Percentiles rank a stretch among this genome's conserved stretches.
phyloP scores from a whole-genome alignment of 2,797 vertebrate species.

The Myioborus melanocephalus region DNA sequence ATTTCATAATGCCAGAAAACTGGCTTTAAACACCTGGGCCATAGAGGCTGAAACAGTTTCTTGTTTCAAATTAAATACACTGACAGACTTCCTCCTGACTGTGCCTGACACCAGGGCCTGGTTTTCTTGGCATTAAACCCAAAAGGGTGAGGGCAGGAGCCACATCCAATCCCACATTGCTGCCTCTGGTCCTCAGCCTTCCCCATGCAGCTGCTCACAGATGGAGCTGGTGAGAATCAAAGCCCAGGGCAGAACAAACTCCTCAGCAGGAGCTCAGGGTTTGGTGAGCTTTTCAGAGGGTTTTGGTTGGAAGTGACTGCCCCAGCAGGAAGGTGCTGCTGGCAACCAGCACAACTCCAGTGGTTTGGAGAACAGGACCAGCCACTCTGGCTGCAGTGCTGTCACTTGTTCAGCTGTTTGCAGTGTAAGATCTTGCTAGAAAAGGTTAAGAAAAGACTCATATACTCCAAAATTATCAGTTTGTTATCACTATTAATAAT shows the following conservation, averaged over 20 bases:
- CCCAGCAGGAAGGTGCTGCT: not conserved
- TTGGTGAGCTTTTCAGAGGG: not conserved
- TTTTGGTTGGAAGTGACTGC: not conserved
- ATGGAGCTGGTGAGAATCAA: not conserved
- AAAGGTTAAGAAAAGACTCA: constrained; percentile 1
- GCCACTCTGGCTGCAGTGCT: not conserved
- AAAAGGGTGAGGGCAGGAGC: not conserved
- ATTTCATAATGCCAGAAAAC: constrained; percentile 61
- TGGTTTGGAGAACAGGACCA: not conserved
- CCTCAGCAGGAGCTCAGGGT: not conserved
- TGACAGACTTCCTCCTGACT: constrained; percentile 17
- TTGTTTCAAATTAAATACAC: not conserved
- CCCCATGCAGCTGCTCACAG: not conserved
- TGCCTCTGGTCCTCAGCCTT: not conserved
- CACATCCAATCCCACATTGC: not conserved
- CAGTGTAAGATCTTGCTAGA: not conserved
- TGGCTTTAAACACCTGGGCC: constrained; percentile 54
- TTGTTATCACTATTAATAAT: constrained; percentile 18
- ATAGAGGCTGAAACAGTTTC: constrained; percentile 39
- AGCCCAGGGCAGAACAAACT: not conserved
- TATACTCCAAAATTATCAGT: not conserved
- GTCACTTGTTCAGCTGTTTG: not conserved
- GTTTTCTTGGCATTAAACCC: not conserved
- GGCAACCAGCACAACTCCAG: not conserved
- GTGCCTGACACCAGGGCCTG: not conserved